Percentiles rank a stretch among this genome's conserved stretches.
phyloP scores from a whole-genome alignment of 2,888 invertebrate species.

The Patella pellucida region DNA sequence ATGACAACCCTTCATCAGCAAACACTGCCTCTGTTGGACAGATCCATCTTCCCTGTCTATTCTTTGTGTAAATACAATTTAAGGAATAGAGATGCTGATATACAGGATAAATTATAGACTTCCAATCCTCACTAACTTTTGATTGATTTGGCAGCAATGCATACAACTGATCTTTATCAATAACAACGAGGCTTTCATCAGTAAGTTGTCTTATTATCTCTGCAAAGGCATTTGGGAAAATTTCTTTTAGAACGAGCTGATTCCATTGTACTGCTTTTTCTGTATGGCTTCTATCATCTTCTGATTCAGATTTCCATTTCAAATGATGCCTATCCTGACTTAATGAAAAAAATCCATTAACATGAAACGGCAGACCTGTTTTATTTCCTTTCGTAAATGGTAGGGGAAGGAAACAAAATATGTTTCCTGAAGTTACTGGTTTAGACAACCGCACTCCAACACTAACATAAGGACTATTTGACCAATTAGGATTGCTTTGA shows the following conservation, averaged over 20 bases:
- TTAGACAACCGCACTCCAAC: constrained; percentile 45
- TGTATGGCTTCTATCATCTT: constrained; percentile 28
- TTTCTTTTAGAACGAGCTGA: constrained; percentile 52
- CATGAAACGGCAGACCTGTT: constrained; percentile 66
- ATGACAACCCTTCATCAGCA: background rate
- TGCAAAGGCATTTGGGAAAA: constrained; percentile 50
- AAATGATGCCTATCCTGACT: constrained; percentile 63
- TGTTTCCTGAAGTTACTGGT: constrained; percentile 45
- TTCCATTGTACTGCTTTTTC: constrained; percentile 63
- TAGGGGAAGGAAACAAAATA: constrained; percentile 67
- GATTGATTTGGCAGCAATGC: constrained; percentile 31
- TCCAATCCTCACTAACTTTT: constrained; percentile 34
- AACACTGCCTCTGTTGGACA: background rate
- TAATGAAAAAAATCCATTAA: constrained; percentile 65
- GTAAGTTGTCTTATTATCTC: constrained; percentile 38
- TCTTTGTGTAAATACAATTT: constrained; percentile 11
- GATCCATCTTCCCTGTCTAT: constrained; percentile 15
- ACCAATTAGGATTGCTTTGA: constrained; percentile 33
- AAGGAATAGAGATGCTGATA: constrained; percentile 39
- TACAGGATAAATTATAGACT: constrained; percentile 49
- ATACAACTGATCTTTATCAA: constrained; percentile 25
- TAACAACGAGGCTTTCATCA: background rate
- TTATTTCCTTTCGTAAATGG: constrained; percentile 51
- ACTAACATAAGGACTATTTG: constrained; percentile 51
- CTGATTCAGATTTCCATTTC: constrained; percentile 61